Evolutionary conservation across 2,888 invertebrate species (phyloP), one percentile per base, ranked within the genome.

Genomic region (Harmothoe impar): DNA sequence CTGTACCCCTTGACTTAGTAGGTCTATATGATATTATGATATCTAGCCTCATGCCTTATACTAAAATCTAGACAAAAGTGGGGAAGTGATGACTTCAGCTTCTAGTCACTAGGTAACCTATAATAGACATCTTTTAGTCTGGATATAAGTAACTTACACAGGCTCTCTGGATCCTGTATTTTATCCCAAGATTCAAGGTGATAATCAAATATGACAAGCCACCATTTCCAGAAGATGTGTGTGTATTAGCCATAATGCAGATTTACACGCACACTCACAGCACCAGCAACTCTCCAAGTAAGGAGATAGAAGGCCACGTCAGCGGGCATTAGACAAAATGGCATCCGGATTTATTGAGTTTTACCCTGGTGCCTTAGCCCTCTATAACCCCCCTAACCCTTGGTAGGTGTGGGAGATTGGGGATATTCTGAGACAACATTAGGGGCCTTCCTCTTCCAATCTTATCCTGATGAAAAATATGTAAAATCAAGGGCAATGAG

Each of bases 291-390:
- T 62, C 62, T 62, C 62, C 25, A 3, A 15, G 3, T 62, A 62
- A 62, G 62, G 62, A 62, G 62, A 62, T 62, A 62, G 62, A 62
- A 62, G 15, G 62, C 23, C 62, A 62, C 62, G 62, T 62, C 62
- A 62, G 20, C 23, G 25, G 25, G 62, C 62, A 62, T 62, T 62
- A 62, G 5, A 62, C 62, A 62, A 62, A 62, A 62, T 62, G 62
- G 62, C 62, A 15, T 62, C 62, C 23, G 1, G 25, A 3, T 62
- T 62, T 62, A 62, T 62, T n/a, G 62, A 62, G 62, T 62, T 62
- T 62, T n/a, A 62, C 23, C 62, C 62, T 62, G 62, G 62, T n/a
- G 23, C 62, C 62, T 7, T 15, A 62, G 3, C 1, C 20, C 62
- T n/a, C 23, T 62, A n/a, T n/a, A 5, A 62, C 62, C 62, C 15